Evolutionary conservation across 2,888 invertebrate genomes (phyloP).

Genomic region (Leptopterna dolabrata): DNA sequence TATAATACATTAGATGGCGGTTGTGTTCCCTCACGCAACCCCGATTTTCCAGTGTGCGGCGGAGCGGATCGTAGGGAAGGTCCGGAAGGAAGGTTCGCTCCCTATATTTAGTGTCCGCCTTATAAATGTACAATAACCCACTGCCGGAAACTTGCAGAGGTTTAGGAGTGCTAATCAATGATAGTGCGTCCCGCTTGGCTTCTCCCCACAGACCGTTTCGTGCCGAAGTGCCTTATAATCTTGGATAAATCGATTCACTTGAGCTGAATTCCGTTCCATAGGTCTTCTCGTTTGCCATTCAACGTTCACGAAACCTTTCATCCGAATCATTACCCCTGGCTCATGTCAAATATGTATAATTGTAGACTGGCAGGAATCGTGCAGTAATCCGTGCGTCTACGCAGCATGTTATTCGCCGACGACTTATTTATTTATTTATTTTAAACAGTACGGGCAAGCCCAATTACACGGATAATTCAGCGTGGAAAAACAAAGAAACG

Average conservation of each 20-base stretch:
- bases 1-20: background rate
- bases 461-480: too few species aligned
- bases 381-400: too few species aligned
- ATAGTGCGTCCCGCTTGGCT: background rate
- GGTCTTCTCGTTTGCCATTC: too few species aligned
- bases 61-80: background rate
- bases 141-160: background rate
- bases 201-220: background rate
- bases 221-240: background rate
- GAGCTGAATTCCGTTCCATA: background rate
- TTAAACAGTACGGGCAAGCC: too few species aligned
- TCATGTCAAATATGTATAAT: too few species aligned
- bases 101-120: background rate
- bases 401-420: too few species aligned
- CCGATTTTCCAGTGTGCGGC: background rate
- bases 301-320: too few species aligned
- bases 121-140: constrained; percentile 1
- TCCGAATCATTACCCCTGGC: too few species aligned
- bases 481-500: too few species aligned
- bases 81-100: background rate
- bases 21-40: background rate
- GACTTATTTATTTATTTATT: too few species aligned
- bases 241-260: background rate
- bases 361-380: too few species aligned
- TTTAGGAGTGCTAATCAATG: background rate